Evolutionary conservation across 2,888 invertebrate genomes (phyloP), one percentile per base, ranked within the genome.

Genomic region (Micoletzkya japonica): DNA sequence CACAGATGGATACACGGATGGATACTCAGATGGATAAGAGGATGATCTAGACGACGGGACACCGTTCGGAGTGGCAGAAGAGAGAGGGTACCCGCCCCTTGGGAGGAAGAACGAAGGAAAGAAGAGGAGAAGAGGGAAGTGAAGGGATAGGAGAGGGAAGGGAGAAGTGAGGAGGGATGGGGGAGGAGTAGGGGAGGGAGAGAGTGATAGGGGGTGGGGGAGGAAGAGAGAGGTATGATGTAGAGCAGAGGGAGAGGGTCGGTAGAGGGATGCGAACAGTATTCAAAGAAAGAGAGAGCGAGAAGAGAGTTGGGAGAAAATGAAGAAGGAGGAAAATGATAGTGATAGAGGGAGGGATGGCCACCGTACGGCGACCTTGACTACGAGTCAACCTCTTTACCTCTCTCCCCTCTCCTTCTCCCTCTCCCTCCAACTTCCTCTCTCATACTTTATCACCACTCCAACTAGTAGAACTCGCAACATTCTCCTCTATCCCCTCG

Each of bases 101-200:
- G 39, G 39, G 39, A 39, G 17, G 6, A 10, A 39, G 39, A 39
- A 17, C 7, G 7, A 6, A 32, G 24, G 24, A 30, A n/a, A 57
- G 36, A 26, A 52, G 49, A 32, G 36, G 30, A n/a, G 64, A 50
- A 20, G 28, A 4, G 37, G 28, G 28, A 54, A 54, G 54, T 56
- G 26, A 57, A 57, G 34, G 30, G 67, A 56, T 30, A 17, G 3
- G 36, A 32, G 67, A 57, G 39, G 56, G 44, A 57, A 6, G 57
- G 32, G 64, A 54, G 30, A 60, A 26, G 39, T 24, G 26, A 28
- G 26, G 28, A 32, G n/a, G 26, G 64, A 54, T 26, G 10, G 24
- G 24, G 14, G 54, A 30, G 54, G 24, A n/a, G n/a, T n/a, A n/a
- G 54, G 54, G 24, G 26, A 7, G 54, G 24, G 24, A 7, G 54